Conservation (phyloP, 2,888 invertebrate species). For the Pollenia angustigena region DNA sequence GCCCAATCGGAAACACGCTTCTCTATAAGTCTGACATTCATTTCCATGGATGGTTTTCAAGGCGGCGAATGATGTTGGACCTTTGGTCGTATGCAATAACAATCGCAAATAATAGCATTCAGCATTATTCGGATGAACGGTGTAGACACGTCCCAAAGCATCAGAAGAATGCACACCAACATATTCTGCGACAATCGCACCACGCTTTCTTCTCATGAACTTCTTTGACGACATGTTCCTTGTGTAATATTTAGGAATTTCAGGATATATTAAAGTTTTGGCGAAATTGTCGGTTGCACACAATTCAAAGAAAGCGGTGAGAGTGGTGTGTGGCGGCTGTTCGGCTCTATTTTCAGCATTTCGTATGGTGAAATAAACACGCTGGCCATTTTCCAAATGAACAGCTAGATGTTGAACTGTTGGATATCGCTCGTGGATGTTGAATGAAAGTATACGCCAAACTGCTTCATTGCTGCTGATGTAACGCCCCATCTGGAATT, state of each 20-base stretch:
- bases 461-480: too few relatives aligned
- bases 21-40: slow-evolving; percentile 42
- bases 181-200: slow-evolving; percentile 35
- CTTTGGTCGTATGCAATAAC: slow-evolving; percentile 73
- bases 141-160: too few relatives aligned
- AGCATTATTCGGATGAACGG: slow-evolving; percentile 51
- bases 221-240: slow-evolving; percentile 20
- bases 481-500: not conserved
- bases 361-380: slow-evolving; percentile 27
- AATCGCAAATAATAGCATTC: slow-evolving; percentile 78
- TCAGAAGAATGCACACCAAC: too few relatives aligned
- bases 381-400: slow-evolving; percentile 27
- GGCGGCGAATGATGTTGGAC: slow-evolving; percentile 40
- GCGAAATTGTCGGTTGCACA: slow-evolving; percentile 37
- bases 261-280: slow-evolving; percentile 16
- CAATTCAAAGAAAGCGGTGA: slow-evolving; percentile 28
- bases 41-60: slow-evolving; percentile 40
- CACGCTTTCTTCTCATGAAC: slow-evolving; percentile 24
- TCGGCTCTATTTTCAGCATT: slow-evolving; percentile 15
- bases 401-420: slow-evolving; percentile 32
- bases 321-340: slow-evolving; percentile 10
- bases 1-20: slow-evolving; percentile 48
- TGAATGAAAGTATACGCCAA: slow-evolving; percentile 7
- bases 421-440: slow-evolving; percentile 29
- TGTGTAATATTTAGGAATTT: not conserved